Conservation (phyloP, 2,888 invertebrate genomes). For the Mantis religiosa region DNA sequence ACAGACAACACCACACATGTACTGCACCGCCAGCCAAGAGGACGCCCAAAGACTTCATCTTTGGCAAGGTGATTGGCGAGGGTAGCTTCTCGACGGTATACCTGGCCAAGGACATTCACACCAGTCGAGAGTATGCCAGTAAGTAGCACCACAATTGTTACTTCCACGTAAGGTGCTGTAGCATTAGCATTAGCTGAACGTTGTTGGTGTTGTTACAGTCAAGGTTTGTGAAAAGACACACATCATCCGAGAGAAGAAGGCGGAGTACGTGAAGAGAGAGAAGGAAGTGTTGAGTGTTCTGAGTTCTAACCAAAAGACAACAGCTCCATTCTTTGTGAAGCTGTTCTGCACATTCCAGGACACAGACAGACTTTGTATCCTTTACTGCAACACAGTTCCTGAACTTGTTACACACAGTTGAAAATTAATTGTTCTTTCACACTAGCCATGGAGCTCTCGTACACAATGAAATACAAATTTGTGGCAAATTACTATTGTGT, state of each 20-base stretch:
- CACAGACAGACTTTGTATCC: slow-evolving; percentile 71
- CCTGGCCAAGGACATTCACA: slow-evolving; percentile 86
- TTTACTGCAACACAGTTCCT: slow-evolving; percentile 34
- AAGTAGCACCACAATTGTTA: slow-evolving; percentile 42
- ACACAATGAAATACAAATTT: too few species aligned
- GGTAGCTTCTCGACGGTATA: slow-evolving; percentile 97
- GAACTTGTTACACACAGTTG: too few species aligned
- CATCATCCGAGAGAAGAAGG: slow-evolving; percentile 89
- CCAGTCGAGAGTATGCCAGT: slow-evolving; percentile 91
- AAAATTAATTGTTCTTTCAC: too few species aligned
- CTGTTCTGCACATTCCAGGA: slow-evolving; percentile 98
- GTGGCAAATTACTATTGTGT: too few species aligned
- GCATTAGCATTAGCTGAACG: too few species aligned
- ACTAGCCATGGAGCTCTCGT: too few species aligned
- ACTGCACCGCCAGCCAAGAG: slow-evolving; percentile 53
- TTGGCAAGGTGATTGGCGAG: slow-evolving; percentile 93
- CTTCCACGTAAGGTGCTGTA: too few species aligned
- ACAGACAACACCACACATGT: background rate
- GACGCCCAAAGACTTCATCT: slow-evolving; percentile 85
- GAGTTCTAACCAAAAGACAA: slow-evolving; percentile 55
- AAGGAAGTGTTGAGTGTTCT: slow-evolving; percentile 88
- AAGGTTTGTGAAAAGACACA: slow-evolving; percentile 97
- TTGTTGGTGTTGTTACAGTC: slow-evolving; percentile 65
- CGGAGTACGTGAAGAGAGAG: slow-evolving; percentile 88
- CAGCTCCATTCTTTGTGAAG: slow-evolving; percentile 82